Evolutionary conservation across 2,888 invertebrate genomes (phyloP).

Genomic region (Osmoderma eremita): DNA sequence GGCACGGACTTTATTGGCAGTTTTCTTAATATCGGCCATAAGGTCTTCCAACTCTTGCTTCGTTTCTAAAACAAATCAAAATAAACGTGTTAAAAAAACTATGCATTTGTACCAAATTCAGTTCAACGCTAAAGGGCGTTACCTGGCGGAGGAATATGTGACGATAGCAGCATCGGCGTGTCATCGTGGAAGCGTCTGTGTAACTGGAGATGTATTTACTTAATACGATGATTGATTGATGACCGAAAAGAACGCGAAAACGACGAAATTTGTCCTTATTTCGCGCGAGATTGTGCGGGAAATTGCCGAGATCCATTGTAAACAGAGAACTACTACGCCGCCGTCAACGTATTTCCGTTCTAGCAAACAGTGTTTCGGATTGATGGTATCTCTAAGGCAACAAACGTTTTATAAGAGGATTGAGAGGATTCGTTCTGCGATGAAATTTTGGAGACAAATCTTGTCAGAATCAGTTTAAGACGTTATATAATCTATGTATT

Average conservation of each 20-base stretch:
- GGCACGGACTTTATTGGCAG: slow-evolving; percentile 99
- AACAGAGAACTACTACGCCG: slow-evolving; percentile 5
- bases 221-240: slow-evolving; percentile 9
- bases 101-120: not conserved
- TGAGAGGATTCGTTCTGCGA: slow-evolving; percentile 21
- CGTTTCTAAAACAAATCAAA: slow-evolving; percentile 81
- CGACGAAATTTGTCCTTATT: slow-evolving; percentile 8
- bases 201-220: not conserved
- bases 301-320: slow-evolving; percentile 1
- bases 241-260: slow-evolving; percentile 1
- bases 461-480: too few relatives aligned
- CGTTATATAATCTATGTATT: too few relatives aligned
- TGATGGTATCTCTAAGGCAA: not conserved
- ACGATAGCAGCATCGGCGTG: not conserved
- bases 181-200: not conserved
- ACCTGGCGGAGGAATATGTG: not conserved
- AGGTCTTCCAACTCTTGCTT: slow-evolving; percentile 99
- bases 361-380: not conserved
- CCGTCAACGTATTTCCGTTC: slow-evolving; percentile 11
- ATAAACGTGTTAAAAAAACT: slow-evolving; percentile 37
- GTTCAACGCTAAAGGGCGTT: not conserved
- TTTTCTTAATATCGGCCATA: slow-evolving; percentile 99
- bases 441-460: not conserved
- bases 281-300: slow-evolving; percentile 10
- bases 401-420: not conserved